Evolutionary conservation across 2,888 invertebrate species (phyloP).

Genomic region (Romanomermis culicivorax): DNA sequence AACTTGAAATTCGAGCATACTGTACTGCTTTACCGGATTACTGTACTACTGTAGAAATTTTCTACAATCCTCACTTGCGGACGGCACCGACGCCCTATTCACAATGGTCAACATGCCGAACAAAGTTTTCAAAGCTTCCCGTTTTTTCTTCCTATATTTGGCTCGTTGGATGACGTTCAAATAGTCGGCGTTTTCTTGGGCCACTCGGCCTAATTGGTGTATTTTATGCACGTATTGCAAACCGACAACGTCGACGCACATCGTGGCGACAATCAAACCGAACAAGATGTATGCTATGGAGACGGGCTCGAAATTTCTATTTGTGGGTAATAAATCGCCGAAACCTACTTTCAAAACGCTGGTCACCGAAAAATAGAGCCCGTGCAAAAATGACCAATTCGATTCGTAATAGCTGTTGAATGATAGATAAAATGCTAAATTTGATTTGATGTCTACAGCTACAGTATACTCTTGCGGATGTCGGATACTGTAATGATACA

Average conservation of each 20-base stretch:
- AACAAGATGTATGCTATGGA: conserved; percentile 6
- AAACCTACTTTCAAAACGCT: conserved; percentile 9
- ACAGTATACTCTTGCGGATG: too few species aligned
- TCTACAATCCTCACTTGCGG: background rate
- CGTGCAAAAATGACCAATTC: background rate
- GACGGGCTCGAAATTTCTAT: background rate
- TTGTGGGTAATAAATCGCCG: conserved; percentile 7
- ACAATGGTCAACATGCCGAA: background rate
- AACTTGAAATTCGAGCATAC: too few species aligned
- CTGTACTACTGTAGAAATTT: too few species aligned
- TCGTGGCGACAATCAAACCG: conserved; percentile 9
- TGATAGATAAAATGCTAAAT: too few species aligned
- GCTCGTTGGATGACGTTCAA: conserved; percentile 6
- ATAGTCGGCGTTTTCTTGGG: conserved; percentile 7
- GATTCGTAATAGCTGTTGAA: background rate
- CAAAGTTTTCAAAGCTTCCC: conserved; percentile 2
- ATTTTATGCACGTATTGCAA: conserved; percentile 7
- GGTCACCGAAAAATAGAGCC: conserved; percentile 9
- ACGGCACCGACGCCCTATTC: background rate
- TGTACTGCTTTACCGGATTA: too few species aligned
- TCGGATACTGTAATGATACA: too few species aligned
- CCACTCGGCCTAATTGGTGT: conserved; percentile 8
- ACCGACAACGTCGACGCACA: conserved; percentile 11
- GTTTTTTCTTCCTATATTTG: background rate
- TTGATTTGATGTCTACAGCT: too few species aligned